Evolutionary conservation across 2,888 invertebrate species (phyloP), one percentile per base, ranked within the genome.

Genomic region (Tinea pellionella): DNA sequence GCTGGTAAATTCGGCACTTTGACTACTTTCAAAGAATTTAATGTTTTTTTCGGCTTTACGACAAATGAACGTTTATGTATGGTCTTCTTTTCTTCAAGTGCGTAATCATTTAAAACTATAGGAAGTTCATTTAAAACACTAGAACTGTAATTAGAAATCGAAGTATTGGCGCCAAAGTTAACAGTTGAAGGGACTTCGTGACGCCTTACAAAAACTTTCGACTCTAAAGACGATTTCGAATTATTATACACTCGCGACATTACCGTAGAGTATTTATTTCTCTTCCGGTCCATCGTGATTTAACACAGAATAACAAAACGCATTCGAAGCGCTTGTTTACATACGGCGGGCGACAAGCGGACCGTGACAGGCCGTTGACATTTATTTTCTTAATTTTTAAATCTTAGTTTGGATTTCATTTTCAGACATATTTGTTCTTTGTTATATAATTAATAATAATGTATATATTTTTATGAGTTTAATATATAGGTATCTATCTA

Each of bases 61-160:
- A 79, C 73, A 64, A 68, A 68, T 7, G 73, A 74, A 53, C 66
- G 69, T 61, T 66, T 72, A 55, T 64, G 65, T 32, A 68, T 61
- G 61, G 68, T 74, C 59, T 61, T 59, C 37, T 57, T 61, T 15
- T 65, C 29, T 19, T 76, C 75, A 42, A 75, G 74, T 41, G 67
- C 63, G 66, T 76, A 85, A 63, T 82, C 80, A 65, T 78, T 73
- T 60, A 85, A 73, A 65, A 78, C 77, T 15, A 71, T 68, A 19
- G 86, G 86, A 62, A 87, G 75, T 63, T 86, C 81, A 69, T 68
- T 76, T 63, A 70, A 76, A 66, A 72, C 70, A 69, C 71, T 67
- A 15, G 75, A 74, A 64, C 66, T 73, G 61, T 72, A 65, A 63
- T 75, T 79, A 61, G 77, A 78, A 75, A 69, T 68, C 69, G 75